Evolutionary conservation across 2,888 invertebrate species (phyloP), one percentile per base, ranked within the genome.

Genomic region (Limnephilus rhombicus): DNA sequence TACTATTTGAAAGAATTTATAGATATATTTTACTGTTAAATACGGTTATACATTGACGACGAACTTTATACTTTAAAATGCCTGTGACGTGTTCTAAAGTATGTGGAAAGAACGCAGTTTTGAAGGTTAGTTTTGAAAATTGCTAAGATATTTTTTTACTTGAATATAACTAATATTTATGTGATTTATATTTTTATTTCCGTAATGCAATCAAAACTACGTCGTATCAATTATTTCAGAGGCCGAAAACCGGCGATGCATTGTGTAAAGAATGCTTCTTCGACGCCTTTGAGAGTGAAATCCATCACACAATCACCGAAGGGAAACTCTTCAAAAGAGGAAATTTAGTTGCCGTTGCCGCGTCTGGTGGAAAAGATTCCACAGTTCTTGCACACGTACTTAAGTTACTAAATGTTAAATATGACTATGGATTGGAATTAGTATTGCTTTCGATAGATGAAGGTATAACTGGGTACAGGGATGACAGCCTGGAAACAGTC

Each of bases 391-490:
- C 99, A 0, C 98, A 99, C 95, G 97, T 99, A 45, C 95, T 99
- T 94, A 99, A 99, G 95, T 96, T 98, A 3, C 96, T 99, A 18
- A 99, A 99, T 95, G 97, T 98, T 94, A 97, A 98, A 88, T 97
- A 99, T 95, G 96, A 98, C 93, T 99, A 99, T 96, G 98, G 98
- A 0, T 95, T 99, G 24, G 97, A 99, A 92, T 96, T 99, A 81
- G 97, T 98, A 94, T 96, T 99, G 49, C 96, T 99, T 81, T 99
- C 99, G 0, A 99, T 99, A 94, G 99, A 99, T 95, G 99, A 99
- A 96, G 99, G 99, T 92, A 99, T 99, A 94, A 99, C 99, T 94
- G 98, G 98, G 1, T 99, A 99, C 95, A 96, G 99, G 94, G 99
- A 99, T 95, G 99, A 99, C 95, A 99, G 99, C 95, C 96, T 99